Evolutionary conservation across 1,140 invertebrate species (phyloP).

Genomic region (Arctopsyche grandis): DNA sequence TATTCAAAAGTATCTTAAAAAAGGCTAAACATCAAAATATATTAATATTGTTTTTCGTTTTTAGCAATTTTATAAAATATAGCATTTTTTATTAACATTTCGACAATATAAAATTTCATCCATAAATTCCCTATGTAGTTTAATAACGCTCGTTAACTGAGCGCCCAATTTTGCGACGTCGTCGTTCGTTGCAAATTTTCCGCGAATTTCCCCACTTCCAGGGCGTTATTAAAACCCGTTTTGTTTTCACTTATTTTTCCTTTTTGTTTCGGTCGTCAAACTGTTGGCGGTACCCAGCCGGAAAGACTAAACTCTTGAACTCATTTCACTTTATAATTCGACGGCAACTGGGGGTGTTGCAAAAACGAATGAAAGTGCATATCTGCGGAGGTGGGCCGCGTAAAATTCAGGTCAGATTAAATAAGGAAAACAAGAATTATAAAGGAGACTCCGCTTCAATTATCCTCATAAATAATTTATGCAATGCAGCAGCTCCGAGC

Average conservation of each 20-base stretch:
- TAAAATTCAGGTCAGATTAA: slow-evolving; percentile 20
- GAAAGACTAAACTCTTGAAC: slow-evolving; percentile 33
- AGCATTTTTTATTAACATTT: too few species aligned
- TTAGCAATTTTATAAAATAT: too few species aligned
- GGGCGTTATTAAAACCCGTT: slow-evolving; percentile 24
- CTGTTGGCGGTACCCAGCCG: neutral
- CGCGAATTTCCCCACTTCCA: neutral
- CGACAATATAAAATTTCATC: too few species aligned
- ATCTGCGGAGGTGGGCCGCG: neutral
- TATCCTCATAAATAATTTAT: slow-evolving; percentile 25
- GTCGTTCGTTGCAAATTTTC: neutral
- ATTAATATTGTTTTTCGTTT: too few species aligned
- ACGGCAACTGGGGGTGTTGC: neutral
- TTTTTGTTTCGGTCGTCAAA: neutral
- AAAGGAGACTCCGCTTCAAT: slow-evolving; percentile 26
- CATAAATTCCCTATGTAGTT: neutral
- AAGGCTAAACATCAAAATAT: too few species aligned
- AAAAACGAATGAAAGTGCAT: slow-evolving; percentile 20
- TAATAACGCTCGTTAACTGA: neutral
- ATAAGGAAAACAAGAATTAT: slow-evolving; percentile 13
- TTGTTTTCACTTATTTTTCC: neutral
- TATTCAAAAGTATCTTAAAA: too few species aligned
- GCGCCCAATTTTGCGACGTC: neutral
- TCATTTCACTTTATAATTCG: slow-evolving; percentile 43
- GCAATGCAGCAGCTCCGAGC: neutral